Conservation (phyloP, 2,113 vertebrate species). For the Microtus pennsylvanicus region DNA sequence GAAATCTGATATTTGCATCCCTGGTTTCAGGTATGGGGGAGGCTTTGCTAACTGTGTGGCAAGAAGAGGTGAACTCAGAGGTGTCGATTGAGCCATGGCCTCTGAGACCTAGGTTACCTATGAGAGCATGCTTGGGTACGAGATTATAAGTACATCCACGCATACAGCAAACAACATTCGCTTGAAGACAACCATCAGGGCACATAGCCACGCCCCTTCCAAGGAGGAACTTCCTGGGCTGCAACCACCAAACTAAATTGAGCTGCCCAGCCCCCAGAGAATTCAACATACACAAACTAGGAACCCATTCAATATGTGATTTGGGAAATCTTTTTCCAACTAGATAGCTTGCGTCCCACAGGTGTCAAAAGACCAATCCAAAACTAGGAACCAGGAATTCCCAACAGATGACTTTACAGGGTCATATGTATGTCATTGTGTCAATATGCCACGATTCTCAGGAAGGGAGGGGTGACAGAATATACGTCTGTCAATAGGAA, state of each 20-base stretch:
- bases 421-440: not conserved
- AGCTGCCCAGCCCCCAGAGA: not conserved
- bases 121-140: not conserved
- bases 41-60: not conserved
- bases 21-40: not conserved
- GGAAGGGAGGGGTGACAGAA: not conserved
- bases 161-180: not conserved
- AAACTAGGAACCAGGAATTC: not conserved
- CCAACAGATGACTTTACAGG: not conserved
- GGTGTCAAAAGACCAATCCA: too few species aligned
- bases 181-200: not conserved
- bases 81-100: not conserved
- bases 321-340: not conserved
- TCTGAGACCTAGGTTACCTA: not conserved
- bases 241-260: not conserved
- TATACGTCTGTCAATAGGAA: accelerated
- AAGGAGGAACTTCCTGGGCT: accelerated
- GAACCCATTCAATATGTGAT: not conserved
- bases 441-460: not conserved
- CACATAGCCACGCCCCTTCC: not conserved
- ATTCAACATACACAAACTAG: not conserved
- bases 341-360: not conserved
- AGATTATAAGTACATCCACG: accelerated
- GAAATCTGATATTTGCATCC: not conserved
- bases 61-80: not conserved